Evolutionary conservation across 2,888 invertebrate species (phyloP).

Genomic region (Carabus problematicus): DNA sequence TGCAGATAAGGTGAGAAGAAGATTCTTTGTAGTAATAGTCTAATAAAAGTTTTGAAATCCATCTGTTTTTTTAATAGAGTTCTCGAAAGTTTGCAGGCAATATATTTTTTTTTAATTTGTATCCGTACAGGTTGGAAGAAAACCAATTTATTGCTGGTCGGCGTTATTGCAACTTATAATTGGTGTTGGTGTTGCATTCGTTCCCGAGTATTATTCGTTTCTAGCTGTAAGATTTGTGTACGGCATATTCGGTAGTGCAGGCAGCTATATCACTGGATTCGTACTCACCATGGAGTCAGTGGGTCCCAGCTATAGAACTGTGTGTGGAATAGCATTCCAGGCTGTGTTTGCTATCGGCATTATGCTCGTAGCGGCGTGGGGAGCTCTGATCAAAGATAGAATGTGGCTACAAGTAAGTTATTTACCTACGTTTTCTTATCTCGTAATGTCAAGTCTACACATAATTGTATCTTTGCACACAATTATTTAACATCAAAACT

Average conservation of each 20-base stretch:
- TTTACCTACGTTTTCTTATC: neutral
- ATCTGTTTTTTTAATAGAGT: neutral
- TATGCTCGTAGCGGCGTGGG: conserved; percentile 86
- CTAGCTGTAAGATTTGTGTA: conserved; percentile 72
- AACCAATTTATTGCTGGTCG: conserved; percentile 79
- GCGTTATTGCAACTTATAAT: conserved; percentile 76
- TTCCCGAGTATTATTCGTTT: conserved; percentile 79
- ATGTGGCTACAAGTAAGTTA: conserved; percentile 69
- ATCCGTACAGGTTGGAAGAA: conserved; percentile 69
- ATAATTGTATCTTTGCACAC: neutral
- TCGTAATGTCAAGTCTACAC: neutral
- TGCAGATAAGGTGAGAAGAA: conserved; percentile 68
- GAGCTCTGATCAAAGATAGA: conserved; percentile 75
- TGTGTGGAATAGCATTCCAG: conserved; percentile 82
- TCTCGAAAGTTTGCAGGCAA: neutral
- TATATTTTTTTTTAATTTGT: conserved; percentile 4
- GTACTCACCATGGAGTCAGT: conserved; percentile 83
- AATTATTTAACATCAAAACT: neutral
- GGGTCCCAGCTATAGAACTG: conserved; percentile 78
- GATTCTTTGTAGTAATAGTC: neutral
- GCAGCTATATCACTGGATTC: conserved; percentile 64
- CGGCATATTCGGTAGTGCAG: conserved; percentile 85
- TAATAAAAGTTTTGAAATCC: no score
- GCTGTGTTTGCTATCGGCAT: conserved; percentile 80
- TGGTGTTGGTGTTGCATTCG: conserved; percentile 73